phyloP scores from a whole-genome alignment of 2,113 vertebrate genomes.

The Semicossyphus pulcher region DNA sequence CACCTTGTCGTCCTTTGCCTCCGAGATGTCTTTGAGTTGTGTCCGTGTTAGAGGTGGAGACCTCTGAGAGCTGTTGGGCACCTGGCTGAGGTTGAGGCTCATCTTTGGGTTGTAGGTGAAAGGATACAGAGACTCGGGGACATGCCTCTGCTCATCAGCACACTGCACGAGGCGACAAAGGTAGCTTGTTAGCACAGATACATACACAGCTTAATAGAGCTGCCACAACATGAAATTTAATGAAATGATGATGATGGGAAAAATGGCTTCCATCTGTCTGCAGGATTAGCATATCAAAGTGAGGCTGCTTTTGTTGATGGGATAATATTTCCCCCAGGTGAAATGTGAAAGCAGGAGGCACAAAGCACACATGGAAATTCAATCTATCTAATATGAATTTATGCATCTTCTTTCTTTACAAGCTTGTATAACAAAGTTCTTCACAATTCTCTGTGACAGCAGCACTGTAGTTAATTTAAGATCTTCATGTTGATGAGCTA shows the following conservation, averaged over 20 bases:
- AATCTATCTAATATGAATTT: background rate
- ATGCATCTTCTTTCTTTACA: conserved; percentile 1
- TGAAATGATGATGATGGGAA: too few species aligned
- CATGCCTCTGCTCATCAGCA: conserved; percentile 87
- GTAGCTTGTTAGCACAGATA: background rate
- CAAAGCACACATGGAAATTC: background rate
- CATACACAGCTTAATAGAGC: too few species aligned
- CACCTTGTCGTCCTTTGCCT: conserved; percentile 49
- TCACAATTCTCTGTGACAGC: too few species aligned
- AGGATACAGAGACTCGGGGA: conserved; percentile 94
- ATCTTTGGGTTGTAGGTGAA: conserved; percentile 99
- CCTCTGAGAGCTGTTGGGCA: conserved; percentile 82
- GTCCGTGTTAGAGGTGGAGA: conserved; percentile 71
- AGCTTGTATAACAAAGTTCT: background rate
- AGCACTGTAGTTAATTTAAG: too few species aligned
- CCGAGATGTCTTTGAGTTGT: conserved; percentile 34
- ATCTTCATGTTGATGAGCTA: too few species aligned
- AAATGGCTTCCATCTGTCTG: conserved; percentile 2
- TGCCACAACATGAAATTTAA: too few species aligned
- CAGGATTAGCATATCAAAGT: conserved; percentile 47
- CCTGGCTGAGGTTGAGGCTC: conserved; percentile 93
- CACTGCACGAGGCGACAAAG: conserved; percentile 81
- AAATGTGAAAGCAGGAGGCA: background rate
- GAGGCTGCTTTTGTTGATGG: conserved; percentile 11
- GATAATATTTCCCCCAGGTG: background rate